A percentile compares a stretch with the other conserved stretches of the same genome.
Evolutionary conservation across 2,888 invertebrate genomes (phyloP).

Genomic region (Conomelus anceps): DNA sequence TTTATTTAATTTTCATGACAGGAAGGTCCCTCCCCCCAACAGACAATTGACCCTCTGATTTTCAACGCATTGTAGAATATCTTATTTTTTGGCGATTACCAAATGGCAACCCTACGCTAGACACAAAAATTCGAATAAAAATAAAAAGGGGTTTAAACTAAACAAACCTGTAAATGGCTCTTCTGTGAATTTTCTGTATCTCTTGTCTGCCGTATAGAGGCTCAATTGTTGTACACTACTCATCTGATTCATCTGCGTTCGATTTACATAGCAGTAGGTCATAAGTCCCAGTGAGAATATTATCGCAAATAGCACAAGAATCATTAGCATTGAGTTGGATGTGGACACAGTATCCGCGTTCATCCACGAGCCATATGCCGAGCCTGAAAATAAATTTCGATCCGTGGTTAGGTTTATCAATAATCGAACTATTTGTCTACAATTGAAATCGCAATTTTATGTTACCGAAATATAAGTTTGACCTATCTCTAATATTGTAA

Average conservation of each 20-base stretch:
- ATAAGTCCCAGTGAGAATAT: neutral
- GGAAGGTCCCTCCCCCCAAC: too few species aligned
- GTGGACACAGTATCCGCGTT: neutral
- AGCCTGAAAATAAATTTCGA: neutral
- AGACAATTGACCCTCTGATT: too few species aligned
- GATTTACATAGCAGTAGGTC: neutral
- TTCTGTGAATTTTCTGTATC: conserved; percentile 10
- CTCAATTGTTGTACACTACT: neutral
- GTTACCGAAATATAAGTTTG: too few species aligned
- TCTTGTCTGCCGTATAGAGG: conserved; percentile 34
- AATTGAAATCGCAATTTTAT: too few species aligned
- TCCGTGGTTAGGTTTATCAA: too few species aligned
- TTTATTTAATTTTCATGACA: too few species aligned
- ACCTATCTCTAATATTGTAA: too few species aligned
- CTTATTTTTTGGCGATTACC: too few species aligned
- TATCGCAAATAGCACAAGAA: neutral
- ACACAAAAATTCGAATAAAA: neutral
- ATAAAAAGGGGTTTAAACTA: neutral
- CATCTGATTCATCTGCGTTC: neutral
- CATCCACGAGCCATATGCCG: neutral
- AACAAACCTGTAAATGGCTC: conserved; percentile 19
- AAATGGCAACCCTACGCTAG: too few species aligned
- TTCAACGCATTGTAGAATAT: too few species aligned
- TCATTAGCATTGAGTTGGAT: neutral
- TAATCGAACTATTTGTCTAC: too few species aligned